Percentiles rank a stretch among this genome's conserved stretches.
Conservation (phyloP, 2,113 vertebrate species). For the Dasypus novemcinctus region DNA sequence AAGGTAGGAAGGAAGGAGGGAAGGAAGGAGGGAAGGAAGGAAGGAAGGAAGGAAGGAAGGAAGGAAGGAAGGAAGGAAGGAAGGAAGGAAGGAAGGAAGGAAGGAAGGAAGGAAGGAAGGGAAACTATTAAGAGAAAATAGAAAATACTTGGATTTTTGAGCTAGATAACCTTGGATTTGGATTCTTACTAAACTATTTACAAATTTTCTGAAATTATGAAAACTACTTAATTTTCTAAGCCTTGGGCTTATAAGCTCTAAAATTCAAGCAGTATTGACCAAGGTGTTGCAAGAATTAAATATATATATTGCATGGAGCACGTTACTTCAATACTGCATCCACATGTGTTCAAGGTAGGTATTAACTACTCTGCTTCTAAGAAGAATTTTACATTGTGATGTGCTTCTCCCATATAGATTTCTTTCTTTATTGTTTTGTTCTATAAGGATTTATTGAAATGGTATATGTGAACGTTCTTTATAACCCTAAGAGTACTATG, state of each 20-base stretch:
- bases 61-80: background rate
- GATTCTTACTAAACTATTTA: background rate
- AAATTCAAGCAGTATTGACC: background rate
- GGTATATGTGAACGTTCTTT: background rate
- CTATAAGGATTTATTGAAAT: background rate
- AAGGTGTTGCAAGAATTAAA: background rate
- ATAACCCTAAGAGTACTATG: background rate
- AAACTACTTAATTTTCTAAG: background rate
- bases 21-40: too few relatives aligned
- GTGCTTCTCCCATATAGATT: background rate
- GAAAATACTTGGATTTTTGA: background rate
- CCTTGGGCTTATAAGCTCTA: background rate
- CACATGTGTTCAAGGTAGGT: background rate
- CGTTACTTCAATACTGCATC: background rate
- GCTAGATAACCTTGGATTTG: background rate
- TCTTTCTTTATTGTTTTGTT: background rate
- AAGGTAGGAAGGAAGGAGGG: background rate
- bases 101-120: fast-evolving
- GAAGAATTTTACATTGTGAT: background rate
- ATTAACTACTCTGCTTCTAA: background rate
- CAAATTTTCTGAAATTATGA: background rate
- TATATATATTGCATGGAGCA: background rate
- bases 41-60: fast-evolving
- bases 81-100: too few relatives aligned
- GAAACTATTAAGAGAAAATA: background rate